These are phyloP conservation scores for Dexiosoma caninum DNA, from an alignment of 2,888 invertebrate genomes.

Conservation along the genomic window DNA sequence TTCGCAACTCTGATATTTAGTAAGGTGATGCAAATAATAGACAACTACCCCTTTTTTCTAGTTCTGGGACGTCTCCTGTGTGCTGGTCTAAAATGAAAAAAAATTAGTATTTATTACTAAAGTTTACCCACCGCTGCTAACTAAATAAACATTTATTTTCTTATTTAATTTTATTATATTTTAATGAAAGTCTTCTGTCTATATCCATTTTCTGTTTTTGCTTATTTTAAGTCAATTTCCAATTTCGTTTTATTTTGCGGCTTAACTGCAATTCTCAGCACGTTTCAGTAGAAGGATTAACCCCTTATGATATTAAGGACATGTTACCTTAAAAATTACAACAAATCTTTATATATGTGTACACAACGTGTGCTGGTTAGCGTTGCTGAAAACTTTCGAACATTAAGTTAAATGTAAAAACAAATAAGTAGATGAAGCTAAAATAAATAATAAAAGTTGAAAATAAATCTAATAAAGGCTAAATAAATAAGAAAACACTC, in stretches of 20 bases:
- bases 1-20: no score
- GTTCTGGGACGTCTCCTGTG: no score
- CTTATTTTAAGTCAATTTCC: slow-evolving; percentile 3
- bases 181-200: not conserved
- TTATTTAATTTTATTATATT: no score
- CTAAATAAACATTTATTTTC: not conserved
- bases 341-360: no score
- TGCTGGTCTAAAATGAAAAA: no score
- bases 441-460: not conserved
- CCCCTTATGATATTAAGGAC: slow-evolving; percentile 37
- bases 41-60: no score
- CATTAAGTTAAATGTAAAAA: slow-evolving; percentile 42
- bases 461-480: not conserved
- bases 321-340: not conserved
- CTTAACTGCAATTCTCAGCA: not conserved
- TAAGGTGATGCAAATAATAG: no score
- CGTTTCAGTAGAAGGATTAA: slow-evolving; percentile 51
- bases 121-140: not conserved
- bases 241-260: not conserved
- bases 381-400: not conserved
- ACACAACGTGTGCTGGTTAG: not conserved
- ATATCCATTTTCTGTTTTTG: not conserved
- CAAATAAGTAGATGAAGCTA: slow-evolving; percentile 4
- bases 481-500: not conserved
- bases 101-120: no score